A percentile compares a stretch with the other conserved stretches of the same genome.
phyloP scores from a whole-genome alignment of 2,888 invertebrate genomes.

The Drepana falcataria region DNA sequence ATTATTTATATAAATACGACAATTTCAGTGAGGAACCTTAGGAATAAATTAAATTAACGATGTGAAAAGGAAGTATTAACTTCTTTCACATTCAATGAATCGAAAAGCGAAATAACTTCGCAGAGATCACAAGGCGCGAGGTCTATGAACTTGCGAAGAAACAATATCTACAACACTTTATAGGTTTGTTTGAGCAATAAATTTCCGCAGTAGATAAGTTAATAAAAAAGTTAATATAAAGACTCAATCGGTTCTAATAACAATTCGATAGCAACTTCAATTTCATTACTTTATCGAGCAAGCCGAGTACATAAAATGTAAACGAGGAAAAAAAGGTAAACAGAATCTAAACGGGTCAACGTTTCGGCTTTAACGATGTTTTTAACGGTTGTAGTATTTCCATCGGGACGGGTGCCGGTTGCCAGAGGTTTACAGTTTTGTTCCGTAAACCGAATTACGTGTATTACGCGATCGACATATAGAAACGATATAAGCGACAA shows the following conservation, averaged over 20 bases:
- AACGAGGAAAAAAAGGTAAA: slow-evolving; percentile 30
- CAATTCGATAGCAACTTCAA: background rate
- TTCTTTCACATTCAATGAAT: too few relatives aligned
- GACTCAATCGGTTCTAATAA: background rate
- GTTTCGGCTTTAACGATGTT: slow-evolving; percentile 42
- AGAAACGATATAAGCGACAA: background rate
- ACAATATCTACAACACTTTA: too few relatives aligned
- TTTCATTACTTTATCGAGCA: background rate
- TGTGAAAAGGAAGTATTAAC: too few relatives aligned
- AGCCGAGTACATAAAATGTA: slow-evolving; percentile 19
- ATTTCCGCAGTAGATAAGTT: background rate
- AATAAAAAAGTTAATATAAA: too few relatives aligned
- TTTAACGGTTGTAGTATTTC: slow-evolving; percentile 32
- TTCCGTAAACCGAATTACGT: slow-evolving; percentile 48
- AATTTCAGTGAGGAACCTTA: too few relatives aligned
- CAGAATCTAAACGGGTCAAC: slow-evolving; percentile 41
- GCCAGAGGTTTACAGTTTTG: slow-evolving; percentile 35
- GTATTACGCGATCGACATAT: slow-evolving; percentile 18
- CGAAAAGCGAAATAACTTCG: too few relatives aligned
- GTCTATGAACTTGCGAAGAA: background rate
- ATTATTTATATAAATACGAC: too few relatives aligned
- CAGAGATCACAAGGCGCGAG: too few relatives aligned
- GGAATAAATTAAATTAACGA: too few relatives aligned
- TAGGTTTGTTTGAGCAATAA: background rate
- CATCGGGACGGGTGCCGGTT: slow-evolving; percentile 19